Base-by-base conservation (phyloP, 2,888 invertebrate genomes). In the Heliconius ethilla region DNA sequence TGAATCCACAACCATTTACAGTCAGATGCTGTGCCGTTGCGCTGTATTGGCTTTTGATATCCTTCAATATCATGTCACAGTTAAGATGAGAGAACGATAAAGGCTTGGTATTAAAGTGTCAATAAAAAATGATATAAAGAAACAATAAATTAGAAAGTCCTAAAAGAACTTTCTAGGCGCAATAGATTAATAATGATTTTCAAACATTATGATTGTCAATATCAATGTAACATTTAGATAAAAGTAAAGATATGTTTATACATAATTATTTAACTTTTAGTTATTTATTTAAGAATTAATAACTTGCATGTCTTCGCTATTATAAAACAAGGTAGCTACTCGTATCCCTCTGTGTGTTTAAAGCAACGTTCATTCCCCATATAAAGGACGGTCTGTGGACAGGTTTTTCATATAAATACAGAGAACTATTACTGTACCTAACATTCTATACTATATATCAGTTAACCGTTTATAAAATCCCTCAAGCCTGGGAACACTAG, bases 401-500 rank as follows among this genome's bases (percentile, higher is more conserved):
- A 37, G 9, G 67, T 67, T 67, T 67, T 27, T 40, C 40, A n/a
- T n/a, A n/a, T 37, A 40, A 67, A 69, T 9, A 40, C 29, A 45
- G 25, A 69, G 40, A 13, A 40, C 67, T 67, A 66, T 33, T 40
- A 45, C 69, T 40, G 69, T 40, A 40, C 40, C 69, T 69, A 69
- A 40, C 33, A 40, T 40, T 40, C 40, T 40, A 69, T 40, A 67
- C 11, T 15, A 67, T 40, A 62, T 62, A 89, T 88, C 87, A 90
- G 89, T 88, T 89, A 86, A 86, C 88, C 85, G 86, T 89, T 88
- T 85, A 89, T 90, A 89, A 89, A 89, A 88, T 89, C 89, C 87
- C 85, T 86, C 81, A 85, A 87, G 88, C 89, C 89, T 90, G 91
- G 91, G 91, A 91, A 92, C 81, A 81, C 88, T 86, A 87, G 86